Percentiles rank a stretch among this genome's conserved stretches.
phyloP scores from a whole-genome alignment of 1,140 invertebrate species.

The Plectrocnemia conspersa region DNA sequence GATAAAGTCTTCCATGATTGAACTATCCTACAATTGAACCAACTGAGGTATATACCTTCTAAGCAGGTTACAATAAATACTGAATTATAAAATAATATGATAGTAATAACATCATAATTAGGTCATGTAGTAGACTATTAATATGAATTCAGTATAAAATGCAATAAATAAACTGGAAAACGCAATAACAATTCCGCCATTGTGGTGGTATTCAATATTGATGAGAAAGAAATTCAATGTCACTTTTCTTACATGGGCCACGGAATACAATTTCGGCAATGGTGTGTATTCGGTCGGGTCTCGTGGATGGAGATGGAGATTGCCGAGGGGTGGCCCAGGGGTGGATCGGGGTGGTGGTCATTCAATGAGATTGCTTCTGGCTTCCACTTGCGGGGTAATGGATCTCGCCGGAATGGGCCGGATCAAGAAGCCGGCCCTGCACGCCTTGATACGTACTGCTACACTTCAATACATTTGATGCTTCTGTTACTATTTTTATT shows the following conservation, averaged over 20 bases:
- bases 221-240: not conserved
- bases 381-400: constrained; percentile 52
- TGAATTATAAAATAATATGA: no score
- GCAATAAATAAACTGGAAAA: no score
- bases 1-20: no score
- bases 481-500: not conserved
- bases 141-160: no score
- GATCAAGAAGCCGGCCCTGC: constrained; percentile 44
- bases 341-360: constrained; percentile 40
- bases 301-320: not conserved
- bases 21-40: no score
- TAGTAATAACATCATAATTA: no score
- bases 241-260: no score
- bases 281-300: not conserved
- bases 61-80: no score
- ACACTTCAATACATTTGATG: constrained; percentile 4
- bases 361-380: constrained; percentile 56
- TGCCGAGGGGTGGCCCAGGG: no score
- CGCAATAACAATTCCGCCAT: not conserved
- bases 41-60: no score
- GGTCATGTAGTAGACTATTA: no score
- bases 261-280: no score
- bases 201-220: not conserved
- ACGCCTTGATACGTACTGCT: constrained; percentile 19
- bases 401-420: constrained; percentile 53